Percentiles rank a stretch among this genome's conserved stretches.
Evolutionary conservation across 2,113 vertebrate species (phyloP).

Genomic region (Capricornis sumatraensis): DNA sequence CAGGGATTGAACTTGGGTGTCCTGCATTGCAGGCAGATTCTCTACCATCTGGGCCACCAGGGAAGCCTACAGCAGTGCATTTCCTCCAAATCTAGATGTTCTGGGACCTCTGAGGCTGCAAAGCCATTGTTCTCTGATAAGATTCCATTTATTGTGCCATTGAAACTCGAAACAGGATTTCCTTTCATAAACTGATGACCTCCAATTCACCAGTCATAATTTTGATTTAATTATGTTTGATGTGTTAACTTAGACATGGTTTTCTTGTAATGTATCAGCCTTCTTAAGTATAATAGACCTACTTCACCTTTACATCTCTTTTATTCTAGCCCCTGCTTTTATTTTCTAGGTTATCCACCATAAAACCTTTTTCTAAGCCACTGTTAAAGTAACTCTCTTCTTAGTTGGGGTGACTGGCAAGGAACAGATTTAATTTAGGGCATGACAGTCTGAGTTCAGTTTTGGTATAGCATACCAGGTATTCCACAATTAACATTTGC

Average conservation of each 20-base stretch:
- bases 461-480: neutral
- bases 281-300: neutral
- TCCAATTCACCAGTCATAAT: neutral
- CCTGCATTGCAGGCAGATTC: neutral
- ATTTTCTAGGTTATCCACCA: neutral
- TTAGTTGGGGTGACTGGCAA: neutral
- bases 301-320: neutral
- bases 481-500: neutral
- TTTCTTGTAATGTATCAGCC: neutral
- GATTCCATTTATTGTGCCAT: neutral
- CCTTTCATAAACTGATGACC: neutral
- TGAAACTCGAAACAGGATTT: neutral
- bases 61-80: neutral
- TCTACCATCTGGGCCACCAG: neutral
- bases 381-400: neutral
- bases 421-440: constrained; percentile 6
- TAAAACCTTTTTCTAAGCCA: neutral
- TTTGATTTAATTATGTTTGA: neutral
- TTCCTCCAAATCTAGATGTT: neutral
- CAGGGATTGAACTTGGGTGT: neutral
- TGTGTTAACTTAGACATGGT: neutral
- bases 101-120: neutral
- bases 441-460: neutral
- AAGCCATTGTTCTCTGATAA: neutral
- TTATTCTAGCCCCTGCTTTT: neutral